These are phyloP conservation scores for Liopterus haemorrhoidalis DNA, from an alignment of 2,888 invertebrate species.

Conservation along the genomic window DNA sequence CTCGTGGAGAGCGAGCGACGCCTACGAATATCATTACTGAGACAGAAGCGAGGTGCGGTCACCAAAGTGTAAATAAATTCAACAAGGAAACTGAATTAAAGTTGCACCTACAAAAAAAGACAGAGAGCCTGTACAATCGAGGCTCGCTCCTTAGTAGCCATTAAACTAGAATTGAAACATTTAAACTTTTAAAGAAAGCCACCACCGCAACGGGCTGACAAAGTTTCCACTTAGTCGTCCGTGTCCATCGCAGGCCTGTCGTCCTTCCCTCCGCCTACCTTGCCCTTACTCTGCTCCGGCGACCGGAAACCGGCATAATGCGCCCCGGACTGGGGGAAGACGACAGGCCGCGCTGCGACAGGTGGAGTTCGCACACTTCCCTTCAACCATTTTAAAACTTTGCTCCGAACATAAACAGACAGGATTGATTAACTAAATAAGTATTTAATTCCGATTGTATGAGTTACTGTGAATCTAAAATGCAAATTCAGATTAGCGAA, in stretches of 20 bases:
- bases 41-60: conserved; percentile 34
- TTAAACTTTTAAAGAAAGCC: conserved; percentile 37
- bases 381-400: no score
- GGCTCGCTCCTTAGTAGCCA: conserved; percentile 26
- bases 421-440: conserved; percentile 43
- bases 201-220: conserved; percentile 31
- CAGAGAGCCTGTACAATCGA: conserved; percentile 13
- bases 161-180: conserved; percentile 33
- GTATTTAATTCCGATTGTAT: conserved; percentile 44
- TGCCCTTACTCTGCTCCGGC: conserved; percentile 14
- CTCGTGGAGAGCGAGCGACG: no score
- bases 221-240: conserved; percentile 29
- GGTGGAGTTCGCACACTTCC: no score
- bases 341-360: no score
- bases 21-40: conserved; percentile 20
- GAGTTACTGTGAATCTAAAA: conserved; percentile 43
- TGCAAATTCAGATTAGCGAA: conserved; percentile 44
- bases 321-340: conserved; percentile 13
- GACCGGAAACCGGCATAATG: conserved; percentile 21
- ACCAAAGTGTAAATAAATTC: conserved; percentile 38
- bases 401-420: conserved; percentile 40
- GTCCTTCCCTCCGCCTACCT: conserved; percentile 12
- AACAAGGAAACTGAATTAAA: conserved; percentile 33
- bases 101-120: conserved; percentile 23
- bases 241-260: conserved; percentile 12